Percentiles rank a stretch among this genome's conserved stretches.
Conservation (phyloP, 2,888 invertebrate species). For the Dasysyrphus albostriatus region DNA sequence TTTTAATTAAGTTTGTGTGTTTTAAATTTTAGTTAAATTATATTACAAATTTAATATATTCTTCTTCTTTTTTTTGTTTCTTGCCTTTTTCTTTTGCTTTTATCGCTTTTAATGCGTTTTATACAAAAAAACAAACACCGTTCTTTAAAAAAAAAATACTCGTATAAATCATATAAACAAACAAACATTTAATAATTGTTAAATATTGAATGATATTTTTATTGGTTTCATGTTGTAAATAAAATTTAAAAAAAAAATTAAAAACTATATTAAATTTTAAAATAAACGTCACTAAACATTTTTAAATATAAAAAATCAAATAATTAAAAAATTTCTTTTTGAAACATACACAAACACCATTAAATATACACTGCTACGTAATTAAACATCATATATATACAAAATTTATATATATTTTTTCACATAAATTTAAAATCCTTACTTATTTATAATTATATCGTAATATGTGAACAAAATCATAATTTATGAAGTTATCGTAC, state of each 20-base stretch:
- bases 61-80: slow-evolving; percentile 16
- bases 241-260: slow-evolving; percentile 25
- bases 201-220: slow-evolving; percentile 26
- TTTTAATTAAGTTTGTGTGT: background rate
- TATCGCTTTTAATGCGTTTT: slow-evolving; percentile 64
- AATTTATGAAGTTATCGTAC: slow-evolving; percentile 78
- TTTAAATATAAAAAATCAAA: slow-evolving; percentile 16
- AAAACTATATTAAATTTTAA: too few relatives aligned
- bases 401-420: slow-evolving; percentile 47
- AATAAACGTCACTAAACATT: slow-evolving; percentile 27
- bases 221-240: slow-evolving; percentile 60
- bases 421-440: slow-evolving; percentile 65
- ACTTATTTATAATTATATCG: background rate
- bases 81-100: slow-evolving; percentile 50
- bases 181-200: slow-evolving; percentile 13
- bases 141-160: background rate
- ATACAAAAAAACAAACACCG: slow-evolving; percentile 47
- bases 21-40: slow-evolving; percentile 9
- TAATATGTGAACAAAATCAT: slow-evolving; percentile 42
- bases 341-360: slow-evolving; percentile 45
- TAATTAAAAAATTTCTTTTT: slow-evolving; percentile 16
- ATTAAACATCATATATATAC: slow-evolving; percentile 33
- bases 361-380: slow-evolving; percentile 12
- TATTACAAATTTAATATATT: slow-evolving; percentile 4
- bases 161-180: slow-evolving; percentile 35